Conservation (phyloP, 1,140 invertebrate species). For the Cydia splendana region DNA sequence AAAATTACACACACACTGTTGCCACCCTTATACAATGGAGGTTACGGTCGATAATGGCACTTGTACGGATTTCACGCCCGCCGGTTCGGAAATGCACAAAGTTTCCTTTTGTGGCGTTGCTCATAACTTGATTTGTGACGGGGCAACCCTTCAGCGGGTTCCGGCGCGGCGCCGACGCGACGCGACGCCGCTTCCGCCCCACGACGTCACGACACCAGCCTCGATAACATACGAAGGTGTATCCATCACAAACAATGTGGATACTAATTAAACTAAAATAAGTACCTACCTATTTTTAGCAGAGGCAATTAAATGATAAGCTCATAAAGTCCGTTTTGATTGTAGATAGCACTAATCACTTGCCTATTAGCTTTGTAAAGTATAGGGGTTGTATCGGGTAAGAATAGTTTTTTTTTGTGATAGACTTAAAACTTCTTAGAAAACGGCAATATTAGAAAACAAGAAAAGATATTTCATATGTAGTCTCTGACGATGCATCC, state of each 20-base stretch:
- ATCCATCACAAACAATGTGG: background rate
- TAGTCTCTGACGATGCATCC: too few relatives aligned
- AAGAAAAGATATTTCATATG: too few relatives aligned
- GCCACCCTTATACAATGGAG: constrained; percentile 36
- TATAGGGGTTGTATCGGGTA: too few relatives aligned
- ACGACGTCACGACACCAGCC: constrained; percentile 8
- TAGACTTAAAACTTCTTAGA: too few relatives aligned
- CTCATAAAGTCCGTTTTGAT: too few relatives aligned
- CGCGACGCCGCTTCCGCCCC: constrained; percentile 66
- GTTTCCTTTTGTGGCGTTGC: constrained; percentile 78
- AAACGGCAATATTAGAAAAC: too few relatives aligned
- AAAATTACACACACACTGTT: constrained; percentile 32
- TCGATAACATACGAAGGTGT: background rate
- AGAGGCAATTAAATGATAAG: background rate
- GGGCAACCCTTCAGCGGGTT: constrained; percentile 74
- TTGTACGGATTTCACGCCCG: constrained; percentile 69
- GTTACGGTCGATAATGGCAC: constrained; percentile 56
- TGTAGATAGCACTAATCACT: too few relatives aligned
- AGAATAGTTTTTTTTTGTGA: too few relatives aligned
- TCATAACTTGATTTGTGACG: constrained; percentile 78
- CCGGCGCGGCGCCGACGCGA: constrained; percentile 69
- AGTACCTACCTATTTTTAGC: background rate
- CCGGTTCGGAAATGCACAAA: constrained; percentile 74
- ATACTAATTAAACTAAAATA: background rate
- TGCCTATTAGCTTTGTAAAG: too few relatives aligned